A percentile compares a stretch with the other conserved stretches of the same genome.
phyloP scores from a whole-genome alignment of 2,113 vertebrate genomes.

The Lonchura striata region DNA sequence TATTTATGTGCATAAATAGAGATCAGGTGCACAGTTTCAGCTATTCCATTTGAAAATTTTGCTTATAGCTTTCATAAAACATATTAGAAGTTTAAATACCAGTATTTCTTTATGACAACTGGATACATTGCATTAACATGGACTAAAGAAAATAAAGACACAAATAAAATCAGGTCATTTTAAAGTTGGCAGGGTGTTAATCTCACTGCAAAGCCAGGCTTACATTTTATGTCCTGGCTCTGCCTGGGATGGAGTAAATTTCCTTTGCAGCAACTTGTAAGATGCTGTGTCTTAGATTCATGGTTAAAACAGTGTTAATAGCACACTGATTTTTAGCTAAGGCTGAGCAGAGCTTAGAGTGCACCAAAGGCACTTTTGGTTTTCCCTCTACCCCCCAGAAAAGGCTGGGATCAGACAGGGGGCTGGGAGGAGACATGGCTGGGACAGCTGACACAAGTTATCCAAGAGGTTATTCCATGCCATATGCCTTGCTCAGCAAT shows the following conservation, averaged over 20 bases:
- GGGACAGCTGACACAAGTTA: not conserved
- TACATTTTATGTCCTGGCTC: not conserved
- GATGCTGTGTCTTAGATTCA: not conserved
- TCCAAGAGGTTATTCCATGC: not conserved
- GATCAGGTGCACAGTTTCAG: not conserved
- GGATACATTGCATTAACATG: not conserved
- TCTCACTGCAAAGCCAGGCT: not conserved
- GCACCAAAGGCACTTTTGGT: not conserved
- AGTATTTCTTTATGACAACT: not conserved
- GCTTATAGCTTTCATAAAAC: not conserved
- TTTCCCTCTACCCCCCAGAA: not conserved
- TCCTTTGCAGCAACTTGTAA: not conserved
- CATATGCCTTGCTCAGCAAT: not conserved
- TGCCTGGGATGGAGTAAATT: not conserved
- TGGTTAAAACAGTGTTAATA: not conserved
- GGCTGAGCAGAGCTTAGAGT: not conserved
- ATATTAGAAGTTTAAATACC: not conserved
- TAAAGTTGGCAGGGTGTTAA: not conserved
- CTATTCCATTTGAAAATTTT: not conserved
- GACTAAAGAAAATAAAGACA: not conserved
- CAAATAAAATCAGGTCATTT: not conserved
- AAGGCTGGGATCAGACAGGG: not conserved
- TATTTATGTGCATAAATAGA: not conserved
- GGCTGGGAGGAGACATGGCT: not conserved
- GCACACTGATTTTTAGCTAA: not conserved